Evolutionary conservation across 2,797 vertebrate genomes (phyloP).

Genomic region (Acrocephalus scirpaceus): DNA sequence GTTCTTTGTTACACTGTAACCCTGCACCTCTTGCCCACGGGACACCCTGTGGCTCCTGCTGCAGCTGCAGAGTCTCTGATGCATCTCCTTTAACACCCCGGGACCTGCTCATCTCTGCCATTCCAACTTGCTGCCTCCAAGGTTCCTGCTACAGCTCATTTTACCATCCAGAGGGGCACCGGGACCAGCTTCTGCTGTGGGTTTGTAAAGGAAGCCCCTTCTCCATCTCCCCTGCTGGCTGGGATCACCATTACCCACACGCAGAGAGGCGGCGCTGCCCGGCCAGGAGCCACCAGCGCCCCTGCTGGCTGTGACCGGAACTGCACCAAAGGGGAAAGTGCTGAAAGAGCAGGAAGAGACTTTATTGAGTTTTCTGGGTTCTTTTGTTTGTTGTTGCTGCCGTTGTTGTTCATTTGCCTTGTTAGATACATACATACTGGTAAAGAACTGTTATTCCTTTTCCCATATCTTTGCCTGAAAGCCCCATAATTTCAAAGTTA

Average conservation of each 20-base stretch:
- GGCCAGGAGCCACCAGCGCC: neutral
- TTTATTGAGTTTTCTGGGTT: too few species aligned
- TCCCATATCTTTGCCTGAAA: neutral
- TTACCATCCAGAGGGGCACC: rapidly evolving
- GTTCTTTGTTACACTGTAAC: neutral
- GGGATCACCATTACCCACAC: too few species aligned
- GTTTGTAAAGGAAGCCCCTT: neutral
- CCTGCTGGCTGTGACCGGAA: neutral
- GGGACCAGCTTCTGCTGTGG: neutral
- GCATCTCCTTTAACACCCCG: neutral
- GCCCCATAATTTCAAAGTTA: neutral
- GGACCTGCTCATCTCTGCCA: neutral
- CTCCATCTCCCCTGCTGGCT: neutral
- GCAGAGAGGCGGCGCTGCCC: neutral
- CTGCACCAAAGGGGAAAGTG: neutral
- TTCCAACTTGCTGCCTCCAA: neutral
- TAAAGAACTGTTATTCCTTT: neutral
- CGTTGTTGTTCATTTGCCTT: neutral
- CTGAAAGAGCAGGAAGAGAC: too few species aligned
- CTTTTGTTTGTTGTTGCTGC: neutral
- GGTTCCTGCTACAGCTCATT: neutral
- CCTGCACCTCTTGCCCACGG: neutral
- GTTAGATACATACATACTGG: neutral
- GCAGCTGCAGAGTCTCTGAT: neutral
- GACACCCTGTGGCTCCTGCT: neutral